These are phyloP conservation scores for Serilophus lunatus DNA, from an alignment of 2,113 vertebrate genomes.

Conservation along the genomic window DNA sequence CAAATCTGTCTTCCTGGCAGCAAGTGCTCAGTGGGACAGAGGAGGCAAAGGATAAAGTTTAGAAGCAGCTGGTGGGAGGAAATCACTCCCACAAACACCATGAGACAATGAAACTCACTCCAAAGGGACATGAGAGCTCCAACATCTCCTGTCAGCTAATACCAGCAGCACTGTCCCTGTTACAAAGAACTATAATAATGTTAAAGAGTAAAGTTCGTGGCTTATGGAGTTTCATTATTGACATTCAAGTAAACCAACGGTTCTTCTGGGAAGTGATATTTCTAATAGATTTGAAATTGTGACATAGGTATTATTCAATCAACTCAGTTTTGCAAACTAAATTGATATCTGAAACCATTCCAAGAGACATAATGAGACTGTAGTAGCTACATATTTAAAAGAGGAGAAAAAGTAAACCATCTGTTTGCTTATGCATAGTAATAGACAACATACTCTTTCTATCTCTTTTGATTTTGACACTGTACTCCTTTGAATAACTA, in stretches of 20 bases:
- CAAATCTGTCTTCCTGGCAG: background rate
- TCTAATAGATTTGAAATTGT: constrained; percentile 36
- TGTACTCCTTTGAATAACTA: constrained; percentile 6
- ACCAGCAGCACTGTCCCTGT: background rate
- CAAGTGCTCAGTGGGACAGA: background rate
- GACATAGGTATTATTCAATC: constrained; percentile 25
- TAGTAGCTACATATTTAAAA: constrained; percentile 19
- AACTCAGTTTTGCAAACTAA: constrained; percentile 9
- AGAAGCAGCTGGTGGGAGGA: background rate
- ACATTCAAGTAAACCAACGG: background rate
- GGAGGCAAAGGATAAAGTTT: background rate
- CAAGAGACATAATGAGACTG: constrained; percentile 32
- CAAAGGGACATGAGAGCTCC: background rate
- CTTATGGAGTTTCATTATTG: background rate
- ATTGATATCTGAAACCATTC: constrained; percentile 40
- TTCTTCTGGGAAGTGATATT: background rate
- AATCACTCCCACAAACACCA: background rate
- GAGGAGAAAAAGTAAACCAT: constrained; percentile 43
- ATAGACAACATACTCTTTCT: constrained; percentile 20
- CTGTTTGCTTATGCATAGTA: constrained; percentile 21
- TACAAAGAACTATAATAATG: background rate
- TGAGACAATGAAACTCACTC: background rate
- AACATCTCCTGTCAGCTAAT: background rate
- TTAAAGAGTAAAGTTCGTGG: background rate
- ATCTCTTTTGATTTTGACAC: constrained; percentile 35